phyloP scores from a whole-genome alignment of 1,140 invertebrate species.

The Orius insidiosus region DNA sequence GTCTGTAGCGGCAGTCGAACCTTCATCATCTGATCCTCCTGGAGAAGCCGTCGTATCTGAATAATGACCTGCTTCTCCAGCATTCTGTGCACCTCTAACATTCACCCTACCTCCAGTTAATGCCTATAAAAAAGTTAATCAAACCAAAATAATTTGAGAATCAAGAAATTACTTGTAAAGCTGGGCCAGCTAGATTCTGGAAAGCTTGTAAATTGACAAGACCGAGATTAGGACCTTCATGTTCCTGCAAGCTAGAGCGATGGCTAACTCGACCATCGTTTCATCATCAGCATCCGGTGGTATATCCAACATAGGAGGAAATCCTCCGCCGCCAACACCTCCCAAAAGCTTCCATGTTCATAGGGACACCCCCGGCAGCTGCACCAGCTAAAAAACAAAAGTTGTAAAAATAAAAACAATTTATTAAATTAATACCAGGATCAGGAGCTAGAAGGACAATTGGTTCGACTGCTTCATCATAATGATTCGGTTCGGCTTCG shows the following conservation, averaged over 20 bases:
- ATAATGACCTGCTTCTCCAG: conserved; percentile 36
- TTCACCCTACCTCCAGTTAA: conserved; percentile 13
- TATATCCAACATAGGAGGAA: conserved; percentile 64
- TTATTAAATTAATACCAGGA: conserved; percentile 11
- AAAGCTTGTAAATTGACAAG: conserved; percentile 27
- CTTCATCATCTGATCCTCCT: conserved; percentile 82
- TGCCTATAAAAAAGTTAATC: conserved; percentile 10
- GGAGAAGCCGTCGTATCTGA: conserved; percentile 67
- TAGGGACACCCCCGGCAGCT: conserved; percentile 19
- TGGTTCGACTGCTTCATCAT: conserved; percentile 36
- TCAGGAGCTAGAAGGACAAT: conserved; percentile 26
- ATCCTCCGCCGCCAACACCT: conserved; percentile 30
- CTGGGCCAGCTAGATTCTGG: conserved; percentile 29
- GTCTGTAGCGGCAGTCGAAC: conserved; percentile 82
- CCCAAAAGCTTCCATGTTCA: conserved; percentile 36
- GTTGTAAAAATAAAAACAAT: not conserved
- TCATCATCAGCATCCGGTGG: conserved; percentile 87
- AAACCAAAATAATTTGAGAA: not conserved
- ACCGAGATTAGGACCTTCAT: conserved; percentile 31
- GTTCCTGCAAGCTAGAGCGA: conserved; percentile 77
- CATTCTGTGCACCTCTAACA: conserved; percentile 9
- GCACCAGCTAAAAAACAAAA: too few relatives aligned
- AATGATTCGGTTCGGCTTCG: conserved; percentile 28
- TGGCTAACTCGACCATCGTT: conserved; percentile 89
- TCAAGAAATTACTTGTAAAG: conserved; percentile 22